Evolutionary conservation across 1,140 invertebrate genomes (phyloP).

Genomic region (Meloidogyne hapla): DNA sequence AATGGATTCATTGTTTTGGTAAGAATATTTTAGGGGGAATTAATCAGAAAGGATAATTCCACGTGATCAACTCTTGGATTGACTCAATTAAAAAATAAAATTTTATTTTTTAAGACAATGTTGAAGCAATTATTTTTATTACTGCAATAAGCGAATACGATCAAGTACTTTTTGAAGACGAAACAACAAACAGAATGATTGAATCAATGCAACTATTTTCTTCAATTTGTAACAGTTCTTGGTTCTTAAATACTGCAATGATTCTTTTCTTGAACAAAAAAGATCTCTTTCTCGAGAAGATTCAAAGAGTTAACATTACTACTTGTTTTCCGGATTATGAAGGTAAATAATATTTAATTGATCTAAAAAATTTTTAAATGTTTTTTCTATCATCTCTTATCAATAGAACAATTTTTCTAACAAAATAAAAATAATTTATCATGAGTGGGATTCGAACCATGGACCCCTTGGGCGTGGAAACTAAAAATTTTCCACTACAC

Average conservation of each 20-base stretch:
- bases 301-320: slow-evolving; percentile 54
- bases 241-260: slow-evolving; percentile 61
- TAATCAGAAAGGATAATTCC: too few species aligned
- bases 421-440: background rate
- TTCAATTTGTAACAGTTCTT: slow-evolving; percentile 63
- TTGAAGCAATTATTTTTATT: slow-evolving; percentile 66
- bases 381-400: too few species aligned
- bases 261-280: slow-evolving; percentile 50
- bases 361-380: too few species aligned
- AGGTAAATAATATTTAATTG: slow-evolving; percentile 21
- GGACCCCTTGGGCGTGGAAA: background rate
- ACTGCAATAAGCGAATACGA: slow-evolving; percentile 66
- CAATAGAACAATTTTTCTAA: background rate
- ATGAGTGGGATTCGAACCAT: background rate
- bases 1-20: slow-evolving; percentile 66
- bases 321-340: slow-evolving; percentile 56
- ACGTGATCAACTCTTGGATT: too few species aligned
- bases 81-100: too few species aligned
- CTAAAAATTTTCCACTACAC: background rate
- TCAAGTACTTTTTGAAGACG: slow-evolving; percentile 65
- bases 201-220: slow-evolving; percentile 62
- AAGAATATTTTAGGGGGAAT: background rate
- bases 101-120: slow-evolving; percentile 65
- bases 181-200: slow-evolving; percentile 62
- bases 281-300: slow-evolving; percentile 52